Conservation (phyloP, 1,140 invertebrate genomes). For the Drosophila guanche region DNA sequence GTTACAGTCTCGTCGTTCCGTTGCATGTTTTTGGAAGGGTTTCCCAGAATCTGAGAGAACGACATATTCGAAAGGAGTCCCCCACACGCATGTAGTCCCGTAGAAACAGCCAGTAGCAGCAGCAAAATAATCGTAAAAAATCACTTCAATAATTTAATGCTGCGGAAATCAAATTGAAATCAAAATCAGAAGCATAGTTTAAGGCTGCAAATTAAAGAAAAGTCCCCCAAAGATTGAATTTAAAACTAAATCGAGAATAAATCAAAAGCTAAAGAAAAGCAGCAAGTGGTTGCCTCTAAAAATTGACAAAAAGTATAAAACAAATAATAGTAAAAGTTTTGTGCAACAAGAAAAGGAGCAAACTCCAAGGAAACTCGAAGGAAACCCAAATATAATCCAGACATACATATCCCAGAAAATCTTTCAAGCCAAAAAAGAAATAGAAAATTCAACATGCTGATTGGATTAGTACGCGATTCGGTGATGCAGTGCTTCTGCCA, state of each 20-base stretch:
- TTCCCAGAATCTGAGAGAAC: not conserved
- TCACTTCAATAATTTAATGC: not conserved
- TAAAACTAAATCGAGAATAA: constrained; percentile 9
- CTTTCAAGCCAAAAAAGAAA: constrained; percentile 12
- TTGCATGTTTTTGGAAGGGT: constrained; percentile 29
- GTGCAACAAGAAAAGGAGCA: not conserved
- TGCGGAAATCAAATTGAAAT: no score
- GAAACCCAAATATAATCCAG: constrained; percentile 16
- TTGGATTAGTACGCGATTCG: constrained; percentile 92
- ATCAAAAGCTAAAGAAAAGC: constrained; percentile 13
- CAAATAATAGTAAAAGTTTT: not conserved
- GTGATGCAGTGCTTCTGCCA: constrained; percentile 95
- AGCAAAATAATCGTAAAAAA: constrained; percentile 11
- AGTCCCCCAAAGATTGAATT: not conserved
- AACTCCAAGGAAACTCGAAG: not conserved
- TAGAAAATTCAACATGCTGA: constrained; percentile 87
- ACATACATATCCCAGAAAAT: constrained; percentile 51
- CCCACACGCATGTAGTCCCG: no score
- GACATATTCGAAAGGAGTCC: not conserved
- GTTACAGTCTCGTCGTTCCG: constrained; percentile 60
- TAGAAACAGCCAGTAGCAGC: constrained; percentile 15
- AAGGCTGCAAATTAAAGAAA: constrained; percentile 3
- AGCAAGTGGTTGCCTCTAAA: constrained; percentile 17
- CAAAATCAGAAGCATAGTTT: not conserved
- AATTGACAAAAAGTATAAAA: constrained; percentile 12